Evolutionary conservation across 2,888 invertebrate species (phyloP).

Genomic region (Ctena decussata): DNA sequence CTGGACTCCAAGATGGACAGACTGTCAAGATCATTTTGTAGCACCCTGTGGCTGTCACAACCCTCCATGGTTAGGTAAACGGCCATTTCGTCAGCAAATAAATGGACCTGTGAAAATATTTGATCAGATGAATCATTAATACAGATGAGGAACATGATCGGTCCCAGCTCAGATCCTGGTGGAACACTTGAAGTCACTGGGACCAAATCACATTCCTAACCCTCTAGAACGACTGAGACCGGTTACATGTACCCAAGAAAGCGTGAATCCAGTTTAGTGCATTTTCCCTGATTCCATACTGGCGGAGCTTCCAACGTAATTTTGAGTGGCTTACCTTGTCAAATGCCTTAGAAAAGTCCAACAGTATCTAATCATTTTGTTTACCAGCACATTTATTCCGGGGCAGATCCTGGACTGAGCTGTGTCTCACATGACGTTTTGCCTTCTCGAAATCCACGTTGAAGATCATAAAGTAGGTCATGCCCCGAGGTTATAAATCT

Average conservation of each 20-base stretch:
- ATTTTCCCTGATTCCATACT: not conserved
- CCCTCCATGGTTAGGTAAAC: not conserved
- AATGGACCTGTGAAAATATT: not conserved
- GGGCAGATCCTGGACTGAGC: not conserved
- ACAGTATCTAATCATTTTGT: slow-evolving; percentile 25
- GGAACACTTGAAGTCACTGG: not conserved
- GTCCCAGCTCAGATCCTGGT: not conserved
- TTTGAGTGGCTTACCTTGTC: not conserved
- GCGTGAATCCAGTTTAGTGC: not conserved
- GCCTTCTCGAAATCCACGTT: no score
- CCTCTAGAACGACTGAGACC: not conserved
- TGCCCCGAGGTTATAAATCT: no score
- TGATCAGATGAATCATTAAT: not conserved
- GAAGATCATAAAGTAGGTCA: no score
- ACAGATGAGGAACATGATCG: not conserved
- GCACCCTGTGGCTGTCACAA: no score
- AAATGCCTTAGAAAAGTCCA: slow-evolving; percentile 1
- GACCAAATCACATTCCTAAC: not conserved
- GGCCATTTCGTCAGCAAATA: not conserved
- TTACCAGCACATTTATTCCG: not conserved
- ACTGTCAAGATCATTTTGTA: no score
- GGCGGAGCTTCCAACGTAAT: not conserved
- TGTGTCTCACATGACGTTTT: slow-evolving; percentile 24
- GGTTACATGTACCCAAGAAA: not conserved
- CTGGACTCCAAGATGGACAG: no score